Evolutionary conservation across 2,888 invertebrate species (phyloP).

Genomic region (Leucozona laternaria): DNA sequence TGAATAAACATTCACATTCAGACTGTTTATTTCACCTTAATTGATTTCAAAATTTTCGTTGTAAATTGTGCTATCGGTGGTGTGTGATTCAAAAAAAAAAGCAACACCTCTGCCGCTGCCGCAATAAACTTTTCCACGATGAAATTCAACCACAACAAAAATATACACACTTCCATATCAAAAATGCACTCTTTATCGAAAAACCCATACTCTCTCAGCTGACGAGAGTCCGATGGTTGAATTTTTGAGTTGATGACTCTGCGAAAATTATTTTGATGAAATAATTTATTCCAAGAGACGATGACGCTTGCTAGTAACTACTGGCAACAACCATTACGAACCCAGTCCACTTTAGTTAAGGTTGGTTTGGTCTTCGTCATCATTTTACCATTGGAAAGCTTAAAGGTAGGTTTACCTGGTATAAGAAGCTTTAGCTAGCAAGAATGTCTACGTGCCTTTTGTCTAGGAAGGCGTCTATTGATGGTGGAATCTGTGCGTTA

Average conservation of each 20-base stretch:
- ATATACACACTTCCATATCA: background rate
- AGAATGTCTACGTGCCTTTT: conserved; percentile 62
- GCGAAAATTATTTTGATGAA: conserved; percentile 61
- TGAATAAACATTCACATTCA: conserved; percentile 4
- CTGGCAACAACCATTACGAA: background rate
- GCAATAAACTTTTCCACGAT: conserved; percentile 6
- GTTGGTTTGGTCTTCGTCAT: conserved; percentile 48
- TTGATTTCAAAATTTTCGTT: conserved; percentile 8
- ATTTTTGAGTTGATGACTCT: conserved; percentile 43
- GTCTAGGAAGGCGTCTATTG: conserved; percentile 35
- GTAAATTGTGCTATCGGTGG: background rate
- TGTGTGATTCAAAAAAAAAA: background rate
- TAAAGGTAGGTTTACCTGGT: background rate
- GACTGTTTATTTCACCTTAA: background rate
- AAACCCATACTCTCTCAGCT: background rate
- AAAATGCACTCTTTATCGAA: background rate
- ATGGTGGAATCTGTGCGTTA: background rate
- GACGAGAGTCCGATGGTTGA: background rate
- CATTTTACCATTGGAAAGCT: conserved; percentile 15
- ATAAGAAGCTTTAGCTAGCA: conserved; percentile 1
- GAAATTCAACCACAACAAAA: conserved; percentile 2
- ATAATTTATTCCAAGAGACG: conserved; percentile 32
- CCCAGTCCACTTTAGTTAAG: background rate
- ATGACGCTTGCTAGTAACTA: conserved; percentile 42
- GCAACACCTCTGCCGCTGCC: background rate